Percentiles rank a stretch among this genome's conserved stretches.
phyloP scores from a whole-genome alignment of 2,888 invertebrate genomes.

The Elaeidobius kamerunicus region DNA sequence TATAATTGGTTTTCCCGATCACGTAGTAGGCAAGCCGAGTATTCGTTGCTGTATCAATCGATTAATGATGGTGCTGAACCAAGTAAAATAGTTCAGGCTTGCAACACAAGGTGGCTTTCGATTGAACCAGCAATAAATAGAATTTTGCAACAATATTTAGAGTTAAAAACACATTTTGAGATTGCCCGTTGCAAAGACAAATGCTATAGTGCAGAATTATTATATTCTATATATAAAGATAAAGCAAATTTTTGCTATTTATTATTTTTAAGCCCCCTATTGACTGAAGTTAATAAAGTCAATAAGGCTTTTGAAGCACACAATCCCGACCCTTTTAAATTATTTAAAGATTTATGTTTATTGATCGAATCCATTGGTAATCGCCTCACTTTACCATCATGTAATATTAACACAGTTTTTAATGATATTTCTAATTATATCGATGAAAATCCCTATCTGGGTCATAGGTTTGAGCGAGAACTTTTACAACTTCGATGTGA shows the following conservation, averaged over 20 bases:
- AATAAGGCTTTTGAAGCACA: neutral
- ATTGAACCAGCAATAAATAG: conserved; percentile 37
- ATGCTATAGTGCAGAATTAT: conserved; percentile 4
- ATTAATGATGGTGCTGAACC: conserved; percentile 37
- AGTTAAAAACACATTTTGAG: conserved; percentile 36
- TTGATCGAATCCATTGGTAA: neutral
- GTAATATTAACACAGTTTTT: neutral
- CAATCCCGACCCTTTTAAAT: neutral
- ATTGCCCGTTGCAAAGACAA: neutral
- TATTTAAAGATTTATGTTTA: conserved; percentile 1
- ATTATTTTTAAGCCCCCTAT: neutral
- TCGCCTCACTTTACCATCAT: no score
- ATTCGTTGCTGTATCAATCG: conserved; percentile 31
- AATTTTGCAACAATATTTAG: conserved; percentile 39
- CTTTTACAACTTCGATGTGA: neutral
- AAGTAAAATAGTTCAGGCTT: conserved; percentile 32
- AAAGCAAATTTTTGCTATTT: conserved; percentile 1
- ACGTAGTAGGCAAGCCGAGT: conserved; percentile 26
- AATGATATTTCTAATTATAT: neutral
- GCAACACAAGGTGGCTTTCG: conserved; percentile 36
- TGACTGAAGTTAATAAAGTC: neutral
- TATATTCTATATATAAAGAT: conserved; percentile 4
- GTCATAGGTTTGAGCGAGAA: neutral
- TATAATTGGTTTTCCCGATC: conserved; percentile 40
- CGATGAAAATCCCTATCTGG: conserved; percentile 1